Conservation (phyloP, 2,797 vertebrate species). For the Yasuhikotakia modesta region DNA sequence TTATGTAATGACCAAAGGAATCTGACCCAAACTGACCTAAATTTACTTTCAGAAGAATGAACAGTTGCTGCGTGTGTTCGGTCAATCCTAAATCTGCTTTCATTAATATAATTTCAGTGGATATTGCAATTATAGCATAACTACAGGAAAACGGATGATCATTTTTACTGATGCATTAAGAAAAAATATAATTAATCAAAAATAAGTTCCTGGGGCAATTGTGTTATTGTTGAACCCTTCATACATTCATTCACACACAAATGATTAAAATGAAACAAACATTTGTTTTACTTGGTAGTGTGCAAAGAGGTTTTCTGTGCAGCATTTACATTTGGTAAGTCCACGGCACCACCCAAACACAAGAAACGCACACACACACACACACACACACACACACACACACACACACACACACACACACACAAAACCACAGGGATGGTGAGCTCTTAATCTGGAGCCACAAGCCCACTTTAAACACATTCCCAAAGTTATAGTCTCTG, state of each 20-base stretch:
- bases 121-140: constrained; percentile 12
- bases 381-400: constrained; percentile 12
- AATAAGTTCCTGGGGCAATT: constrained; percentile 10
- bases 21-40: constrained; percentile 65
- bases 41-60: constrained; percentile 60
- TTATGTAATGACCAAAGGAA: constrained; percentile 64
- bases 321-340: constrained; percentile 60
- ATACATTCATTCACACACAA: constrained; percentile 23
- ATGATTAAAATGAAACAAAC: constrained; percentile 56
- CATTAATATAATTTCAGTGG: not conserved
- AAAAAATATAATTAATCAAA: constrained; percentile 23
- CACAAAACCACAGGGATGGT: constrained; percentile 64
- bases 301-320: constrained; percentile 44
- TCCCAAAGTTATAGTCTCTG: constrained; percentile 56
- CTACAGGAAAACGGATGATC: not conserved
- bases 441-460: constrained; percentile 62
- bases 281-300: constrained; percentile 54
- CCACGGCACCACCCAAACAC: constrained; percentile 50
- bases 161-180: not conserved
- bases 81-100: constrained; percentile 6
- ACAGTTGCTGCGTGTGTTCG: constrained; percentile 40
- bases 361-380: constrained; percentile 35
- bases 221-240: constrained; percentile 48
- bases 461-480: constrained; percentile 67
- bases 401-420: constrained; percentile 19